phyloP scores from a whole-genome alignment of 2,888 invertebrate species.

The Tinea semifulvella region DNA sequence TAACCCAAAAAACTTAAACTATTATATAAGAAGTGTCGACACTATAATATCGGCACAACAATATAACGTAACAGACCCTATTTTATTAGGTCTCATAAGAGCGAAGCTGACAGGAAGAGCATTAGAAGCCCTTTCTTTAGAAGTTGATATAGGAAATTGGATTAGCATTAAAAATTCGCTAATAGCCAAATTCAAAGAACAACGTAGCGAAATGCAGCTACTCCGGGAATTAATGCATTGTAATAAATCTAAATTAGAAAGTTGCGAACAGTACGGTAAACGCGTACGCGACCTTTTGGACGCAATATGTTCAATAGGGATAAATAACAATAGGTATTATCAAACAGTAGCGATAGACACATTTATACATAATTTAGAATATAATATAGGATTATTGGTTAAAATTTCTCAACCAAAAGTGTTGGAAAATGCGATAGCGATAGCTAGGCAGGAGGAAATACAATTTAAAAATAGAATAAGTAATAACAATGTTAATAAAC shows the following conservation, averaged over 20 bases:
- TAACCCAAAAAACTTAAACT: slow-evolving; percentile 9
- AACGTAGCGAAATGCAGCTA: slow-evolving; percentile 1
- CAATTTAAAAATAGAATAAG: neutral
- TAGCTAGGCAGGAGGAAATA: slow-evolving; percentile 2
- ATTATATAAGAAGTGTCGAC: slow-evolving; percentile 5
- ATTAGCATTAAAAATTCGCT: neutral
- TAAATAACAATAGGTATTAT: neutral
- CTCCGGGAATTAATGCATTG: neutral
- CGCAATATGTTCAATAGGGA: neutral
- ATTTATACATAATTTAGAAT: neutral
- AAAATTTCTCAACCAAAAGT: neutral
- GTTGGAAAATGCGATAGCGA: neutral
- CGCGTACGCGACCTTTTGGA: neutral
- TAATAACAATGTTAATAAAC: neutral
- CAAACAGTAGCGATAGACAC: slow-evolving; percentile 4
- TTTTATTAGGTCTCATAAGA: neutral
- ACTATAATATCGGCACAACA: neutral
- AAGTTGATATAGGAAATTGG: neutral
- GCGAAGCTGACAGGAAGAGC: neutral
- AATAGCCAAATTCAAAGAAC: neutral
- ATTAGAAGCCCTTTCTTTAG: neutral
- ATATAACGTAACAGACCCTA: neutral
- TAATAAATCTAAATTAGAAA: neutral
- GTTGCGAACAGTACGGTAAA: neutral
- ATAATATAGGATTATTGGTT: neutral